Conservation (phyloP, 2,797 vertebrate species). For the Brotula barbata region DNA sequence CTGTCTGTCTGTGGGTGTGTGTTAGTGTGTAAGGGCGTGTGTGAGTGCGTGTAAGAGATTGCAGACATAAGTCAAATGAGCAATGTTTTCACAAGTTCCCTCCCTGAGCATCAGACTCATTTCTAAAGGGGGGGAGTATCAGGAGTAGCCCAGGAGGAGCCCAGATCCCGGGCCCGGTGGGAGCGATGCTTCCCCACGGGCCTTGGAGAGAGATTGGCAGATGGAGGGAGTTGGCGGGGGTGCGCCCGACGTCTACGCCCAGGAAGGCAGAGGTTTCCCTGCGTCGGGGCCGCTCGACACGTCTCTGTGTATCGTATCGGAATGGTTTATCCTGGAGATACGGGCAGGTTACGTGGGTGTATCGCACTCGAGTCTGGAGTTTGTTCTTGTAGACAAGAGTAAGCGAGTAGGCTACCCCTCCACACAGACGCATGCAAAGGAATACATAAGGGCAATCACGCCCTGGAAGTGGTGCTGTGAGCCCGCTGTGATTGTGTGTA, state of each 20-base stretch:
- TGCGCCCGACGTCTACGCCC: slow-evolving; percentile 58
- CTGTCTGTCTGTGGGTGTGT: slow-evolving; percentile 30
- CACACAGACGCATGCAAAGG: slow-evolving; percentile 19
- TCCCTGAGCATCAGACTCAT: slow-evolving; percentile 44
- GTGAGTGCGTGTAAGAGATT: slow-evolving; percentile 14
- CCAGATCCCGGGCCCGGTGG: slow-evolving; percentile 30
- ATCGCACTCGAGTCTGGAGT: slow-evolving; percentile 68
- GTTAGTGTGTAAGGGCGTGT: slow-evolving; percentile 32
- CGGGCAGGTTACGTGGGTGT: slow-evolving; percentile 67
- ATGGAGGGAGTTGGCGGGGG: slow-evolving; percentile 34
- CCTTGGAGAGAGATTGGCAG: slow-evolving; percentile 35
- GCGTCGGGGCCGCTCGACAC: slow-evolving; percentile 60
- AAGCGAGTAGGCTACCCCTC: slow-evolving; percentile 25
- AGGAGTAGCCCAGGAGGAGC: slow-evolving; percentile 50
- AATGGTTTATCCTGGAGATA: slow-evolving; percentile 57
- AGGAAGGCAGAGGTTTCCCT: slow-evolving; percentile 43
- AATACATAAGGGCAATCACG: slow-evolving; percentile 44
- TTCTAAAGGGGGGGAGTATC: slow-evolving; percentile 38
- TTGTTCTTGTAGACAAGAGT: slow-evolving; percentile 57
- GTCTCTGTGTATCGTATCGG: slow-evolving; percentile 51
- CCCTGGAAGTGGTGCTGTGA: slow-evolving; percentile 18
- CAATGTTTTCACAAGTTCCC: slow-evolving; percentile 62
- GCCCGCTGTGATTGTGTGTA: slow-evolving; percentile 19
- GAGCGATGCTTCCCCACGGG: slow-evolving; percentile 51
- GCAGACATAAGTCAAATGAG: slow-evolving; percentile 45